Percentiles rank a stretch among this genome's conserved stretches.
phyloP scores from a whole-genome alignment of 1,140 invertebrate species.

The Drosophila willistoni region DNA sequence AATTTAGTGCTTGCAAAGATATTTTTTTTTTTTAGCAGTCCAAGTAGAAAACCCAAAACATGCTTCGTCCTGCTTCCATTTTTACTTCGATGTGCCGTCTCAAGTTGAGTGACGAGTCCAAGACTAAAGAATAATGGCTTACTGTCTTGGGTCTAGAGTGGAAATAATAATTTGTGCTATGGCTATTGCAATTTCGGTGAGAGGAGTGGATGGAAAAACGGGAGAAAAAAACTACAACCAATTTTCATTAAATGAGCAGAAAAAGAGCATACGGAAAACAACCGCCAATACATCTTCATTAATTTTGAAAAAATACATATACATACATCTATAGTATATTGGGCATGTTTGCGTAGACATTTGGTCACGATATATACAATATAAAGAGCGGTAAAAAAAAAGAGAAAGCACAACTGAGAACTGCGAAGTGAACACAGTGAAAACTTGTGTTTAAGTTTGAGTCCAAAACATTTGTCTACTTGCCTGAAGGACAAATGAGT shows the following conservation, averaged over 20 bases:
- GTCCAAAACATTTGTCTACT: conserved; percentile 45
- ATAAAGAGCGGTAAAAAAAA: not conserved
- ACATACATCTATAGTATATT: not conserved
- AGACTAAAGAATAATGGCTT: conserved; percentile 63
- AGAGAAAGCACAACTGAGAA: conserved; percentile 4
- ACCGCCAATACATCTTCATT: conserved; percentile 76
- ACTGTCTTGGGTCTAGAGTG: conserved; percentile 46
- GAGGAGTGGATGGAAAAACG: not conserved
- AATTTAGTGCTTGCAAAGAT: not conserved
- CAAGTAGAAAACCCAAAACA: conserved; percentile 5
- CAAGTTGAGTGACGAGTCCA: conserved; percentile 44
- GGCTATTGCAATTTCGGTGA: conserved; percentile 54
- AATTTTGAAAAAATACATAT: conserved; percentile 68
- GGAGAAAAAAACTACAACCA: conserved; percentile 52
- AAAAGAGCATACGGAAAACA: conserved; percentile 21
- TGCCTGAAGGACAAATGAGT: conserved; percentile 51
- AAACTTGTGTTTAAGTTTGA: conserved; percentile 67
- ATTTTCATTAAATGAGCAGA: conserved; percentile 57
- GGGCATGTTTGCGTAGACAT: conserved; percentile 68
- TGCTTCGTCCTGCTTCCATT: not conserved
- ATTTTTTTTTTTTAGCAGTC: conserved; percentile 10
- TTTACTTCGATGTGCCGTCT: conserved; percentile 3
- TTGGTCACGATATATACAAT: conserved; percentile 35
- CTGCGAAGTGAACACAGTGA: conserved; percentile 26
- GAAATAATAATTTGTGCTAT: conserved; percentile 71